Conservation (phyloP, 2,113 vertebrate species). For the Crotophaga sulcirostris region DNA sequence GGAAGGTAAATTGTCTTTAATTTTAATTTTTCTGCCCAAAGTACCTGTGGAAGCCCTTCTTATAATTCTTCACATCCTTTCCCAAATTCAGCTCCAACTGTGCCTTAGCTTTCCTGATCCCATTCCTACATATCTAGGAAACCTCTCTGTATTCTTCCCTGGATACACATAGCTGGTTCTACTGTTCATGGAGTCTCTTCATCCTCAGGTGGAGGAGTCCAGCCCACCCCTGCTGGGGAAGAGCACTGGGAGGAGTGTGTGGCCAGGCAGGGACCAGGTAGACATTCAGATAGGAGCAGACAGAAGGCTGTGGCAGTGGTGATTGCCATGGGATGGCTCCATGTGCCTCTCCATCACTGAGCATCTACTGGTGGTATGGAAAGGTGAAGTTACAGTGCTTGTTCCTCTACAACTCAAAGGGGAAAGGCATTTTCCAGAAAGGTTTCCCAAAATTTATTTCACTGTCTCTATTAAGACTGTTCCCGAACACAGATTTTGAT, state of each 20-base stretch:
- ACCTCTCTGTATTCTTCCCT: not conserved
- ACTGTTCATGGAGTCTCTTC: not conserved
- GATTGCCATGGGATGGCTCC: not conserved
- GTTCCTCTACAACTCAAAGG: not conserved
- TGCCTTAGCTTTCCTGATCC: not conserved
- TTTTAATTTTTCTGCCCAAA: not conserved
- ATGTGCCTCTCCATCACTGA: fast-evolving
- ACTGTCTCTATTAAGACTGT: not conserved
- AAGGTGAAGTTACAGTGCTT: not conserved
- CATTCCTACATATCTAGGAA: not conserved
- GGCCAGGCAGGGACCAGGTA: not conserved
- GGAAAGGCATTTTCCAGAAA: not conserved
- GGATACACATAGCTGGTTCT: not conserved
- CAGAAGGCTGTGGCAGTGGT: not conserved
- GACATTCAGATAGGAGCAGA: not conserved
- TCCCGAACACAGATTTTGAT: not conserved
- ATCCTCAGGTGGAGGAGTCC: not conserved
- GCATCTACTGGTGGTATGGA: fast-evolving
- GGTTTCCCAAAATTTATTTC: not conserved
- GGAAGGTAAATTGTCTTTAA: not conserved
- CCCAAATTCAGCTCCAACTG: not conserved
- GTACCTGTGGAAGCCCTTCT: not conserved
- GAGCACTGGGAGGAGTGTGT: fast-evolving
- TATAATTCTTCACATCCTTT: not conserved
- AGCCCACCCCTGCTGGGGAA: not conserved